phyloP scores from a whole-genome alignment of 2,113 vertebrate species.

The Scomber colias region DNA sequence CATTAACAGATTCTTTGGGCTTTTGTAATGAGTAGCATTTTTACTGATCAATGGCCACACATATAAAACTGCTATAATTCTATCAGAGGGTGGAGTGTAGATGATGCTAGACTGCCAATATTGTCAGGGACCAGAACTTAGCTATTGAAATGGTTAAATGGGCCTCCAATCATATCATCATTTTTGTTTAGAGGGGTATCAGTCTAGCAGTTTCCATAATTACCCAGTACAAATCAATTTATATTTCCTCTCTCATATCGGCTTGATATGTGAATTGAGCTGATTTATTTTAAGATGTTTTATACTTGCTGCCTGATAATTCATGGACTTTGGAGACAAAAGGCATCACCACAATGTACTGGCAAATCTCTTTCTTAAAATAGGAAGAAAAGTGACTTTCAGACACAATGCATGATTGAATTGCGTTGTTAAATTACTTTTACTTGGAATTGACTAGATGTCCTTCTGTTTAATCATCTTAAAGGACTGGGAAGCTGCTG shows the following conservation, averaged over 20 bases:
- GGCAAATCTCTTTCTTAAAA: not conserved
- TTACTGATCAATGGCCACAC: conserved; percentile 58
- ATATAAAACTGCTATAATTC: conserved; percentile 41
- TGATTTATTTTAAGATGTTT: conserved; percentile 7
- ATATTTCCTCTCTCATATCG: not conserved
- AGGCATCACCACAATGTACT: not conserved
- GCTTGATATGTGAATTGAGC: conserved; percentile 9
- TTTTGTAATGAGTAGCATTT: conserved; percentile 59
- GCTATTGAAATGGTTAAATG: conserved; percentile 21
- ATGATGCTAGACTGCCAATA: conserved; percentile 17
- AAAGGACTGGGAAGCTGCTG: no score
- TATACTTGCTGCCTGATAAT: not conserved
- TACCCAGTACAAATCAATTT: conserved; percentile 11
- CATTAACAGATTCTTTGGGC: conserved; percentile 61
- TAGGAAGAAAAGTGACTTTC: not conserved
- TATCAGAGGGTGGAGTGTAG: conserved; percentile 29
- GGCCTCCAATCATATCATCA: not conserved
- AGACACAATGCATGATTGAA: not conserved
- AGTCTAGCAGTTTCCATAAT: conserved; percentile 21
- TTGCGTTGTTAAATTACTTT: not conserved
- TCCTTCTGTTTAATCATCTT: not conserved
- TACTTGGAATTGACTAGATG: not conserved
- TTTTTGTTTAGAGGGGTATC: conserved; percentile 1
- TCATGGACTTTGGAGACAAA: not conserved
- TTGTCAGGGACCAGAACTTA: conserved; percentile 22